A percentile compares a stretch with the other conserved stretches of the same genome.
These are phyloP conservation scores for Lucifuga dentata DNA, from an alignment of 2,113 vertebrate species.

Conservation along the genomic window DNA sequence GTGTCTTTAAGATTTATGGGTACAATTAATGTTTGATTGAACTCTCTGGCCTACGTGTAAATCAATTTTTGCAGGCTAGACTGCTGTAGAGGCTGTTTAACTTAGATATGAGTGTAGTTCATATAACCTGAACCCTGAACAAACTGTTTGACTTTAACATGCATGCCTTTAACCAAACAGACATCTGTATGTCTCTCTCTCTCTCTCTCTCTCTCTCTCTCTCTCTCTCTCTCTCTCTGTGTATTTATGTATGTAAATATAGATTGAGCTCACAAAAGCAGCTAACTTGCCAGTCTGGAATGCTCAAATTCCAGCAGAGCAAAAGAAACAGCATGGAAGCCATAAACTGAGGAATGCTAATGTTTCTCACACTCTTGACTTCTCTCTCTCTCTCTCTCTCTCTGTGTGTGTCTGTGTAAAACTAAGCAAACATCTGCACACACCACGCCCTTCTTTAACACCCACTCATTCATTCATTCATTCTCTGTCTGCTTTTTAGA, in stretches of 20 bases:
- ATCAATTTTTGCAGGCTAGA: constrained; percentile 27
- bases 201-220: background rate
- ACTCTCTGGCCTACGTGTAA: constrained; percentile 19
- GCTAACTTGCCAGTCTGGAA: background rate
- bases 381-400: background rate
- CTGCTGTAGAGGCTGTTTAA: constrained; percentile 10
- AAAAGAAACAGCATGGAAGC: background rate
- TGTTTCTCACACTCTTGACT: constrained; percentile 7
- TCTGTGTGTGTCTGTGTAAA: constrained; percentile 14
- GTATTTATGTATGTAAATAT: background rate
- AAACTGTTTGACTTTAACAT: constrained; percentile 39
- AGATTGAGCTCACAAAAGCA: constrained; percentile 4
- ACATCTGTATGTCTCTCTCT: background rate
- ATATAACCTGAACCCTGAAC: background rate
- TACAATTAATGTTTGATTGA: constrained; percentile 1
- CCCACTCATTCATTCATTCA: constrained; percentile 5
- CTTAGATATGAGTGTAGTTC: background rate
- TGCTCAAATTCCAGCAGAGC: background rate
- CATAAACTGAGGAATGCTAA: constrained; percentile 41
- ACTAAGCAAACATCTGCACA: constrained; percentile 38
- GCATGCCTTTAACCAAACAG: background rate
- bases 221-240: background rate
- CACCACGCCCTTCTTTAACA: constrained; percentile 24
- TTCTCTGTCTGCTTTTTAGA: no score
- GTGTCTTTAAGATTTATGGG: background rate